Percentiles rank a stretch among this genome's conserved stretches.
phyloP scores from a whole-genome alignment of 1,140 invertebrate genomes.

The Hetaerina americana region DNA sequence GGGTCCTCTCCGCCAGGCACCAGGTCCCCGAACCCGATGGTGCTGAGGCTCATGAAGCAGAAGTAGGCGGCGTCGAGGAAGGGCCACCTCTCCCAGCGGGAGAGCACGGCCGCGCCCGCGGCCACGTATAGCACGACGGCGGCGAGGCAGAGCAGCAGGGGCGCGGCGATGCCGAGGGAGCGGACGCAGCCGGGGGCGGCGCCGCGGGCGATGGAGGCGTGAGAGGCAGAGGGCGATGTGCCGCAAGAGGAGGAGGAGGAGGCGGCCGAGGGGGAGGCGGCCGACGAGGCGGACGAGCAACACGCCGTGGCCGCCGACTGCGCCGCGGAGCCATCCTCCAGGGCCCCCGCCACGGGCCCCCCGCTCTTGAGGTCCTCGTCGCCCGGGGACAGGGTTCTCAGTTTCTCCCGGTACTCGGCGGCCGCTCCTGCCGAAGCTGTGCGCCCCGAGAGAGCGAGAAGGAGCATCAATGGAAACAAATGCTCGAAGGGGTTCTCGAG shows the following conservation, averaged over 20 bases:
- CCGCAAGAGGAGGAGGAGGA: constrained; percentile 38
- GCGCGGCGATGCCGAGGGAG: constrained; percentile 59
- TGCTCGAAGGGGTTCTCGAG: no score
- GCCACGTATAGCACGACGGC: constrained; percentile 74
- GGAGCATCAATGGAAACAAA: no score
- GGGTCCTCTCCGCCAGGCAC: constrained; percentile 54
- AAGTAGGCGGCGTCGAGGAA: constrained; percentile 87
- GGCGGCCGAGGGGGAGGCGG: constrained; percentile 21
- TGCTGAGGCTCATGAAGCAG: constrained; percentile 86
- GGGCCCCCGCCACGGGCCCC: not conserved
- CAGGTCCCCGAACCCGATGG: constrained; percentile 84
- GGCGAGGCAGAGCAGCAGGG: constrained; percentile 57
- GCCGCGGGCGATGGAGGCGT: constrained; percentile 21
- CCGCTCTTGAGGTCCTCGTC: not conserved
- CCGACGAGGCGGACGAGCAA: constrained; percentile 45
- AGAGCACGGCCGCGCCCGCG: constrained; percentile 75
- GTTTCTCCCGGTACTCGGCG: not conserved
- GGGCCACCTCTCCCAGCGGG: constrained; percentile 70
- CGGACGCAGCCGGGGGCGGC: constrained; percentile 38
- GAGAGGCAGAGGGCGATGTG: not conserved
- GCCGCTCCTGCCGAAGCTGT: not conserved
- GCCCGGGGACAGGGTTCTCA: not conserved
- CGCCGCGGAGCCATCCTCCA: not conserved
- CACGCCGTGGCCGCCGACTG: constrained; percentile 33
- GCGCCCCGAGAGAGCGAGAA: no score